Base-by-base conservation (phyloP, 2,888 invertebrate species). In the Melolontha melolontha region DNA sequence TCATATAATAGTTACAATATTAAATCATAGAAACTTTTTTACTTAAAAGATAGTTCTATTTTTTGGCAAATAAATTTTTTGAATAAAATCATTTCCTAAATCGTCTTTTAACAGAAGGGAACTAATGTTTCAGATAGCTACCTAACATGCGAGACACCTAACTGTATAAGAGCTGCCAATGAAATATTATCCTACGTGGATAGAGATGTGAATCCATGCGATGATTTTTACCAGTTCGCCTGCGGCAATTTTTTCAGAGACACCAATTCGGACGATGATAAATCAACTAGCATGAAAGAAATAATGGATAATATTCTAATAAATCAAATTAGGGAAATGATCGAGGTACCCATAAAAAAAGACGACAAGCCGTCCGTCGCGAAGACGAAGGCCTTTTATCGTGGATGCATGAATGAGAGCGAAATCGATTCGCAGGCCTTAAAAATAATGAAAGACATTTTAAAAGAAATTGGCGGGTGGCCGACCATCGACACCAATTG, bases 391-490 rank as follows among this genome's bases (percentile, higher is more conserved):
- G 70, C 47, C 57, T 72, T 76, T 55, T 75, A 75, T 73, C 75
- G 76, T 55, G 77, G 80, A 65, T 83, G 83, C 75, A 79, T 79
- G 76, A 79, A 81, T 72, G 77, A 77, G 57, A 76, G 72, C 42
- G 77, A 78, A 40, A 76, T 79, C 54, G 79, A 81, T 66, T 73
- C 71, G 64, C 76, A 76, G 47, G 79, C 80, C 64, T 68, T 81
- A 68, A 71, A 73, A 57, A 73, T 75, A 71, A 76, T 81, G 29
- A 79, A 76, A 73, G 74, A 76, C 64, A 75, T 82, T 68, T 79
- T 89, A 51, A 76, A 79, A 34, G 80, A 83, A 72, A 82, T 88
- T 39, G 88, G 88, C 12, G 88, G 88, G 0, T 89, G 89, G 88
- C 89, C 89, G 6, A 82, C 84, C n/a, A 76, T 87, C 10, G 83